A percentile compares a stretch with the other conserved stretches of the same genome.
Evolutionary conservation across 2,113 vertebrate species (phyloP).

Genomic region (Hepsetus odoe): DNA sequence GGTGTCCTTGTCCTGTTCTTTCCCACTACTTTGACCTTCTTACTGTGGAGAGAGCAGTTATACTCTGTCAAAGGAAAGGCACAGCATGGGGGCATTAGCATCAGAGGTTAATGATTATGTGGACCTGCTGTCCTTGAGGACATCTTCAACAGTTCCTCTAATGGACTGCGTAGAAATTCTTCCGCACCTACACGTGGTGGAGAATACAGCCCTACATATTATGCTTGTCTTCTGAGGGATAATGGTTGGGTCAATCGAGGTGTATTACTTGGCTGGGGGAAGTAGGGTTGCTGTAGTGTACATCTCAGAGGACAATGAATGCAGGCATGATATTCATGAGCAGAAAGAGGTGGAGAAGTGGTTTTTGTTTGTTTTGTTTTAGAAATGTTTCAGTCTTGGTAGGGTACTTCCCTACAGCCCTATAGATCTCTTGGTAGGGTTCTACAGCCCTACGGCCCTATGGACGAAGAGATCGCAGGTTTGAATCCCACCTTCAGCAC

Average conservation of each 20-base stretch:
- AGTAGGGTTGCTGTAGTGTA: not conserved
- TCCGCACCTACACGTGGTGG: slow-evolving; percentile 14
- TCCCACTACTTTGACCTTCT: slow-evolving; percentile 36
- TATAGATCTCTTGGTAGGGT: no score
- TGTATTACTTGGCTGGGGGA: not conserved
- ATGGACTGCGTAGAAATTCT: slow-evolving; percentile 15
- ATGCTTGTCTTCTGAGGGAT: not conserved
- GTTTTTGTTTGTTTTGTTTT: not conserved
- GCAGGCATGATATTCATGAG: slow-evolving; percentile 4
- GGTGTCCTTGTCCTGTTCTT: slow-evolving; percentile 44
- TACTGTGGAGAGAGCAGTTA: slow-evolving; percentile 29
- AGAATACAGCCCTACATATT: slow-evolving; percentile 9
- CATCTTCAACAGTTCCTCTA: slow-evolving; percentile 31
- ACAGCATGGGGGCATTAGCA: slow-evolving; percentile 39
- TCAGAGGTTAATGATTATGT: slow-evolving; percentile 47
- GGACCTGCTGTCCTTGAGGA: slow-evolving; percentile 33
- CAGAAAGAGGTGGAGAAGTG: slow-evolving; percentile 9
- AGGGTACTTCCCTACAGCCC: no score
- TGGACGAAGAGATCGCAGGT: no score
- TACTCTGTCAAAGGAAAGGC: slow-evolving; percentile 17
- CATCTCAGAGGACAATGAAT: not conserved
- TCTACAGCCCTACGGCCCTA: no score
- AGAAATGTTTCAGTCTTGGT: not conserved
- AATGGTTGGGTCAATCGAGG: not conserved
- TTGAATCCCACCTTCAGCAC: no score